Percentiles rank a stretch among this genome's conserved stretches.
Evolutionary conservation across 2,888 invertebrate species (phyloP).

Genomic region (Teleogryllus oceanicus): DNA sequence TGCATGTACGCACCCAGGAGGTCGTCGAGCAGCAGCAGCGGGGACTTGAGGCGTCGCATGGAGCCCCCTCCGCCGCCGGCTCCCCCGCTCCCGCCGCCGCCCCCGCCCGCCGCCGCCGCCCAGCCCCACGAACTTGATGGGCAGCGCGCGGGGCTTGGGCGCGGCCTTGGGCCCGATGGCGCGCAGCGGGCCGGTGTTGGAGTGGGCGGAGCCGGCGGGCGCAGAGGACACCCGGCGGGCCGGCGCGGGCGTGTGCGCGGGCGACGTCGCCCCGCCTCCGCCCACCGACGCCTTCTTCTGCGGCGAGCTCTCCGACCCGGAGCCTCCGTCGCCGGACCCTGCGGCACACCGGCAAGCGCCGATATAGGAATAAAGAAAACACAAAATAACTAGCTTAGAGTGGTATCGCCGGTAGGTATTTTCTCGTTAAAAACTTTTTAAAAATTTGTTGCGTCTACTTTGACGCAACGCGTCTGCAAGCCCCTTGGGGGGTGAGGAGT

Average conservation of each 20-base stretch:
- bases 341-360: too few relatives aligned
- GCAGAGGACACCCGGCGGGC: constrained; percentile 31
- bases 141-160: constrained; percentile 43
- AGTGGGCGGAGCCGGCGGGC: constrained; percentile 31
- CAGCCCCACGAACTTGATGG: constrained; percentile 46
- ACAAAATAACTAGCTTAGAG: too few relatives aligned
- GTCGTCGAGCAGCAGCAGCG: constrained; percentile 50
- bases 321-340: constrained; percentile 23
- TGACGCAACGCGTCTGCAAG: too few relatives aligned
- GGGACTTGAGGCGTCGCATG: constrained; percentile 43
- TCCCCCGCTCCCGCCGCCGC: background rate
- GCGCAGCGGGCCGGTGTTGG: constrained; percentile 25
- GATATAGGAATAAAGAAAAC: too few relatives aligned
- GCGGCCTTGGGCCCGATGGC: constrained; percentile 38
- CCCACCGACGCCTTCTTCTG: constrained; percentile 50
- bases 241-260: constrained; percentile 38
- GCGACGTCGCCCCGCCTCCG: constrained; percentile 43
- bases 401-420: too few relatives aligned
- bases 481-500: too few relatives aligned
- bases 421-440: too few relatives aligned
- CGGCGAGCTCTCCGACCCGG: constrained; percentile 24
- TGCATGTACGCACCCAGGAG: constrained; percentile 43
- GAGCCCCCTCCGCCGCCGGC: constrained; percentile 33
- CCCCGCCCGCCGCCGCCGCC: constrained; percentile 33
- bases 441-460: too few relatives aligned